Conservation (phyloP, 2,113 vertebrate genomes). For the Tachysurus fulvidraco region DNA sequence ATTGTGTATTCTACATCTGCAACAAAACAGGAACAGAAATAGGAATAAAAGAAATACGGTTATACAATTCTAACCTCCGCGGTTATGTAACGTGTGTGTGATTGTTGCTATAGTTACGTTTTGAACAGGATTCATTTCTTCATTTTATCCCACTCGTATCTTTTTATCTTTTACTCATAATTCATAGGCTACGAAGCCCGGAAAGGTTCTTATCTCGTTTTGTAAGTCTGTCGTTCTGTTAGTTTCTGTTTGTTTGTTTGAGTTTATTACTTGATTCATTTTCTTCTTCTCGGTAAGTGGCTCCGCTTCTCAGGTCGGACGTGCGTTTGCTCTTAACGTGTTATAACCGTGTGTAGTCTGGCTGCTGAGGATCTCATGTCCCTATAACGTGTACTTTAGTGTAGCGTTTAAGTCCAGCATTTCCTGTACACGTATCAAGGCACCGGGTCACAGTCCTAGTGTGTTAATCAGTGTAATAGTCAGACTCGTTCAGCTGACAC, state of each 20-base stretch:
- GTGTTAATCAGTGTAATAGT: constrained; percentile 24
- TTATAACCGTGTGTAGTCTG: background rate
- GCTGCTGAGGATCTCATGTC: background rate
- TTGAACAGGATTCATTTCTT: background rate
- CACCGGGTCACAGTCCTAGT: background rate
- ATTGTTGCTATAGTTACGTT: background rate
- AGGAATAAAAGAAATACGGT: background rate
- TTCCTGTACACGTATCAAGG: background rate
- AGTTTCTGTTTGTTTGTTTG: background rate
- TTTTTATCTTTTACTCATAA: too few relatives aligned
- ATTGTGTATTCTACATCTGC: too few relatives aligned
- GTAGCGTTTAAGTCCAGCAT: background rate
- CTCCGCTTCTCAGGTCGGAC: background rate
- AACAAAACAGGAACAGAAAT: background rate
- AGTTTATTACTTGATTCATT: too few relatives aligned
- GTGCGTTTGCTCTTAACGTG: background rate
- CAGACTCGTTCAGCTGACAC: constrained; percentile 37
- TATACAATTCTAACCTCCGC: background rate
- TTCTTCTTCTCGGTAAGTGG: background rate
- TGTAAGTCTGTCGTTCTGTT: background rate
- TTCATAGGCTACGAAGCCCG: too few relatives aligned
- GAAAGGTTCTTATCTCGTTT: background rate
- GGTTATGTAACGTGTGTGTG: background rate
- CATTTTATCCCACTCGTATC: background rate
- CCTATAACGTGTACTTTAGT: background rate